These are phyloP conservation scores for Crioceris asparagi DNA, from an alignment of 2,888 invertebrate genomes.

Conservation along the genomic window DNA sequence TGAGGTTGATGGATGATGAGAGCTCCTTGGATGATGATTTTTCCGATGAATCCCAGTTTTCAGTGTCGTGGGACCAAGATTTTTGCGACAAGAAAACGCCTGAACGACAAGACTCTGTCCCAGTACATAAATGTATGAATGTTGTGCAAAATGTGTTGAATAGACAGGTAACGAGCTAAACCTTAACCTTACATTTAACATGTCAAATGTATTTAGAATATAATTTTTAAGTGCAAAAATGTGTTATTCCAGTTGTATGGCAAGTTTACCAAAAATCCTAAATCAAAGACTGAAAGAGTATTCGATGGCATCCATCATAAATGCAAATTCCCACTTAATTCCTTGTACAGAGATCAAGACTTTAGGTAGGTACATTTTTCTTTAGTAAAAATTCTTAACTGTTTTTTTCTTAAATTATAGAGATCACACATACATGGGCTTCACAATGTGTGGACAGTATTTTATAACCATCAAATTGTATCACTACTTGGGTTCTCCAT, in stretches of 20 bases:
- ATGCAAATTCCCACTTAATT: constrained; percentile 30
- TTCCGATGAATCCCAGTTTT: constrained; percentile 27
- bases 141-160: constrained; percentile 25
- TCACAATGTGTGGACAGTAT: constrained; percentile 89
- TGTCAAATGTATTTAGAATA: constrained; percentile 14
- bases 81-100: constrained; percentile 19
- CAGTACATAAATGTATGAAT: constrained; percentile 20
- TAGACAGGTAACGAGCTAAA: constrained; percentile 25
- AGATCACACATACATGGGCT: constrained; percentile 88
- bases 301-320: constrained; percentile 34
- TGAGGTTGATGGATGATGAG: constrained; percentile 27
- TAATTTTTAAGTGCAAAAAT: constrained; percentile 15
- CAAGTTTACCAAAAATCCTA: constrained; percentile 32
- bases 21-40: constrained; percentile 27
- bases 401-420: constrained; percentile 39
- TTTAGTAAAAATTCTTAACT: background rate
- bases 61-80: constrained; percentile 20
- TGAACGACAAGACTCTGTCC: constrained; percentile 11
- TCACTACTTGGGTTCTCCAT: constrained; percentile 19
- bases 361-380: constrained; percentile 25
- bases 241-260: constrained; percentile 32
- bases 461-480: constrained; percentile 53
- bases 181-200: constrained; percentile 26
- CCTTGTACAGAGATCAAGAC: constrained; percentile 25
- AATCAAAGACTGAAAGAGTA: constrained; percentile 35